A percentile compares a stretch with the other conserved stretches of the same genome.
phyloP scores from a whole-genome alignment of 2,797 vertebrate genomes.

The Neosalanx taihuensis region DNA sequence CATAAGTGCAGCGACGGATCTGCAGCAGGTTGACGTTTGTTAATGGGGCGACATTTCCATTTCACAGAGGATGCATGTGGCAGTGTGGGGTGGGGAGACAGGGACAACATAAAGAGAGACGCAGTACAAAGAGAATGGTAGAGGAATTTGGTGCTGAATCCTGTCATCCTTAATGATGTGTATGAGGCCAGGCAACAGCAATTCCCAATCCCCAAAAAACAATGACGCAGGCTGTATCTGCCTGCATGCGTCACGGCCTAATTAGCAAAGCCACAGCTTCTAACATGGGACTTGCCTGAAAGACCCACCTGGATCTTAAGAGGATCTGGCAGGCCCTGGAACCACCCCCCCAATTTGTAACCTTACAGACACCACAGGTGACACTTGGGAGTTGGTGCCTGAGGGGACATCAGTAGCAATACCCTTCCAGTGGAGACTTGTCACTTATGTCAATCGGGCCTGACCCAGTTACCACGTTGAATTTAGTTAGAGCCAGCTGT shows the following conservation, averaged over 20 bases:
- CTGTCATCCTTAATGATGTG: constrained; percentile 72
- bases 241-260: constrained; percentile 40
- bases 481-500: constrained; percentile 53
- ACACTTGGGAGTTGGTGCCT: constrained; percentile 37
- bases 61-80: constrained; percentile 72
- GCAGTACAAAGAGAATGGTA: constrained; percentile 75
- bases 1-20: constrained; percentile 71
- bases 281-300: constrained; percentile 8
- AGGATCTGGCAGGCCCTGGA: constrained; percentile 17
- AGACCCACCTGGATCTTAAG: constrained; percentile 23
- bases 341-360: constrained; percentile 20
- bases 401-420: not conserved
- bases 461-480: constrained; percentile 50
- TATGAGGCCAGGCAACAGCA: constrained; percentile 44
- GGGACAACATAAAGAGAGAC: constrained; percentile 15
- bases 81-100: constrained; percentile 39
- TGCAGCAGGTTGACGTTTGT: constrained; percentile 69
- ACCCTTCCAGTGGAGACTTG: constrained; percentile 41
- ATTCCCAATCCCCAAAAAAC: constrained; percentile 51
- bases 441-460: constrained; percentile 58
- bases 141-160: constrained; percentile 60
- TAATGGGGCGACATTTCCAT: constrained; percentile 75
- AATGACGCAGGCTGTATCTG: constrained; percentile 35
- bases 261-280: constrained; percentile 42
- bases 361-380: constrained; percentile 43